phyloP scores from a whole-genome alignment of 2,113 vertebrate species.

The Raja brachyura region DNA sequence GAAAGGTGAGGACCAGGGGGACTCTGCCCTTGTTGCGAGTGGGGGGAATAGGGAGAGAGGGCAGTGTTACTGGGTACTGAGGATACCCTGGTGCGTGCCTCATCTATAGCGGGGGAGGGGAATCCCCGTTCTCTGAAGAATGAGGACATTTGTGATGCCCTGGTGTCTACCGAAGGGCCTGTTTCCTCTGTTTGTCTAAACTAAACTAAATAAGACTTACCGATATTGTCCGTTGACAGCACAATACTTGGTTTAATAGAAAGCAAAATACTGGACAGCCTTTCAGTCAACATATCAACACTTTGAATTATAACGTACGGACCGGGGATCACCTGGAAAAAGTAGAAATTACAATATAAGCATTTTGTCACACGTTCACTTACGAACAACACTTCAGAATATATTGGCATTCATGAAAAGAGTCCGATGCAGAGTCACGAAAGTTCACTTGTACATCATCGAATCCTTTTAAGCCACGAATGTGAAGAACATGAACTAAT shows the following conservation, averaged over 20 bases:
- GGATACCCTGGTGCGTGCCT: too few species aligned
- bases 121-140: too few species aligned
- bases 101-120: too few species aligned
- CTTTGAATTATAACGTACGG: slow-evolving; percentile 56
- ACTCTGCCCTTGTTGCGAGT: too few species aligned
- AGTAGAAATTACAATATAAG: slow-evolving; percentile 14
- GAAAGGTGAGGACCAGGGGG: too few species aligned
- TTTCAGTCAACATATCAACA: slow-evolving; percentile 56
- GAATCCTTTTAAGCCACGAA: background rate
- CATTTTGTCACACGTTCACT: background rate
- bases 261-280: slow-evolving; percentile 53
- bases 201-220: slow-evolving; percentile 44
- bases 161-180: too few species aligned
- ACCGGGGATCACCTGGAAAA: slow-evolving; percentile 47
- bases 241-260: slow-evolving; percentile 50
- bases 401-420: background rate
- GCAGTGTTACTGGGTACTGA: too few species aligned
- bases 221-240: slow-evolving; percentile 62
- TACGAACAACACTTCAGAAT: background rate
- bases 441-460: background rate
- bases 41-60: too few species aligned
- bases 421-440: background rate
- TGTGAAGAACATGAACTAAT: background rate
- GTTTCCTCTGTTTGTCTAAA: too few species aligned
- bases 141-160: too few species aligned